These are phyloP conservation scores for Ormia ochracea DNA, from an alignment of 2,888 invertebrate genomes.

Conservation along the genomic window DNA sequence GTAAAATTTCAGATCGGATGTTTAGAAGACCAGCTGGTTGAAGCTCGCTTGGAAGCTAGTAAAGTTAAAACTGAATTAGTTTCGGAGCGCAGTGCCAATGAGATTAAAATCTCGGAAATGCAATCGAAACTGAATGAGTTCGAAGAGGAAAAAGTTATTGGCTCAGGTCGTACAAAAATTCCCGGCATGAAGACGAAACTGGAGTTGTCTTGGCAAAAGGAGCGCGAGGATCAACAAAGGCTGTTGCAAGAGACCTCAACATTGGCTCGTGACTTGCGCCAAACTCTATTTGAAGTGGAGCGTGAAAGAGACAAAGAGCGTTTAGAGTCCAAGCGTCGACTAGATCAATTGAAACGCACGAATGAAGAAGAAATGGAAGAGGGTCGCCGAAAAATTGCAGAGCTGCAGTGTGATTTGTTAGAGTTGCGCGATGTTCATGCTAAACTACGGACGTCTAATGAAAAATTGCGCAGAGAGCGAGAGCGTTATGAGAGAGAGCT, in stretches of 20 bases:
- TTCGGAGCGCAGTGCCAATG: slow-evolving; percentile 90
- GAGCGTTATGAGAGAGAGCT: slow-evolving; percentile 90
- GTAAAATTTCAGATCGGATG: slow-evolving; percentile 79
- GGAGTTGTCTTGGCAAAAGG: slow-evolving; percentile 96
- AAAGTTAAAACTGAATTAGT: slow-evolving; percentile 92
- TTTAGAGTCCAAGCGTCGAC: slow-evolving; percentile 88
- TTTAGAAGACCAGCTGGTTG: slow-evolving; percentile 92
- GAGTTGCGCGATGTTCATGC: slow-evolving; percentile 94
- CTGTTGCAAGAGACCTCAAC: slow-evolving; percentile 93
- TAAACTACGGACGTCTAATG: slow-evolving; percentile 92
- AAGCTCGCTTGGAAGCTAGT: slow-evolving; percentile 87
- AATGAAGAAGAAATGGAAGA: slow-evolving; percentile 94
- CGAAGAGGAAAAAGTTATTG: slow-evolving; percentile 90
- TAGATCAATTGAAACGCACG: slow-evolving; percentile 89
- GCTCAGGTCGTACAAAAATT: slow-evolving; percentile 89
- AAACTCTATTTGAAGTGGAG: slow-evolving; percentile 92
- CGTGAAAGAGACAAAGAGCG: slow-evolving; percentile 93
- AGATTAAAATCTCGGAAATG: slow-evolving; percentile 91
- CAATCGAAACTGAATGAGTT: slow-evolving; percentile 85
- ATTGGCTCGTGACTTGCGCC: slow-evolving; percentile 89
- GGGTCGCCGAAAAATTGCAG: slow-evolving; percentile 88
- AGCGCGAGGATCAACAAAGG: slow-evolving; percentile 93
- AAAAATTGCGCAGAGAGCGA: slow-evolving; percentile 91
- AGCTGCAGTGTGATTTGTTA: slow-evolving; percentile 90
- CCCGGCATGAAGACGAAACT: slow-evolving; percentile 90